Evolutionary conservation across 2,888 invertebrate species (phyloP).

Genomic region (Rhodophaea formosa): DNA sequence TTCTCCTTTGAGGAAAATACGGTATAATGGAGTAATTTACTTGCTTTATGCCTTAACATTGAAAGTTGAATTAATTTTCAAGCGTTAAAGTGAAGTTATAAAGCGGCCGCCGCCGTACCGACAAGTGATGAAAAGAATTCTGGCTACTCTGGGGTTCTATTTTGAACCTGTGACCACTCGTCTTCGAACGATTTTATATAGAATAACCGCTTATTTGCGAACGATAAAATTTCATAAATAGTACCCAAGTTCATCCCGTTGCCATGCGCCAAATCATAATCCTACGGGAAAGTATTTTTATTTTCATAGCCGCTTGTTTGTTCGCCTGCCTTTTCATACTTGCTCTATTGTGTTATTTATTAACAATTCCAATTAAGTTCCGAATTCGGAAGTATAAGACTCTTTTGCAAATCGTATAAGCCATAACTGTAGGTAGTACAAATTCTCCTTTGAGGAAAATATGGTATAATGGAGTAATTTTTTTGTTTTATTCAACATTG

Average conservation of each 20-base stretch:
- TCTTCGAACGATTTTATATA: too few species aligned
- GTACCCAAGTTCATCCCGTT: conserved; percentile 25
- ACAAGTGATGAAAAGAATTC: conserved; percentile 39
- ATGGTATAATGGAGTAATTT: conserved; percentile 25
- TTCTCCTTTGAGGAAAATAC: conserved; percentile 24
- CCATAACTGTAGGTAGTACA: conserved; percentile 23
- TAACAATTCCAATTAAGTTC: conserved; percentile 15
- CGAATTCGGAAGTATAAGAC: conserved; percentile 18
- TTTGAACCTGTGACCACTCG: too few species aligned
- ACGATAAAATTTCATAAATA: too few species aligned
- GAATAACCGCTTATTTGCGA: too few species aligned
- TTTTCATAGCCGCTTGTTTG: conserved; percentile 17
- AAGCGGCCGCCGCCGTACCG: conserved; percentile 29
- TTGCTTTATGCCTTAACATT: conserved; percentile 26
- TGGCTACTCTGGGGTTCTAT: too few species aligned
- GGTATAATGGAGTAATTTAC: conserved; percentile 26
- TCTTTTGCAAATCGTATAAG: conserved; percentile 27
- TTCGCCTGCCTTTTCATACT: conserved; percentile 19
- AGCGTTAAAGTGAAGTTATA: conserved; percentile 37
- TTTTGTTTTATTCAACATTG: conserved; percentile 27
- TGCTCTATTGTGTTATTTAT: conserved; percentile 12
- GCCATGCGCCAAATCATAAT: conserved; percentile 37
- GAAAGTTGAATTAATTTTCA: conserved; percentile 36
- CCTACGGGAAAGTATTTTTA: conserved; percentile 28
- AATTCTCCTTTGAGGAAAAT: conserved; percentile 25